These are phyloP conservation scores for Ditylenchus dipsaci DNA, from an alignment of 1,140 invertebrate species.

Conservation along the genomic window DNA sequence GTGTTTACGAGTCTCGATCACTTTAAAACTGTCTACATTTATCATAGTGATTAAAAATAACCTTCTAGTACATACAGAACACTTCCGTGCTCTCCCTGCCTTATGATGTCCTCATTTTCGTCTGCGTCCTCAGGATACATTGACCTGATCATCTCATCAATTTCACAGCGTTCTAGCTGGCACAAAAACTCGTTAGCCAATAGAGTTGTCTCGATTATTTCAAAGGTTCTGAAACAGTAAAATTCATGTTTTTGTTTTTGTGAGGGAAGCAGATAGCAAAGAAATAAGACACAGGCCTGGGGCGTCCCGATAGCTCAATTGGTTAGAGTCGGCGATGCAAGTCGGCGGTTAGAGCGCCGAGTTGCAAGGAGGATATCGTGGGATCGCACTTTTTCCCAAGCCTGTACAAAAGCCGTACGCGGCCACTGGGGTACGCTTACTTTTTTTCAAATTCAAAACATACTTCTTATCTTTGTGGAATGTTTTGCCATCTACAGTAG, in stretches of 20 bases:
- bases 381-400: no score
- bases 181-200: constrained; percentile 44
- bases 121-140: constrained; percentile 53
- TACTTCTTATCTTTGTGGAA: constrained; percentile 39
- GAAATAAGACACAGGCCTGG: no score
- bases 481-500: constrained; percentile 10
- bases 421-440: no score
- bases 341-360: background rate
- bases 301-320: constrained; percentile 27
- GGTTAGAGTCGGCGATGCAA: constrained; percentile 17
- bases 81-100: constrained; percentile 92
- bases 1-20: no score
- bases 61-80: constrained; percentile 97
- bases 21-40: no score
- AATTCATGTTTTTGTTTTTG: constrained; percentile 15
- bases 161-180: constrained; percentile 36
- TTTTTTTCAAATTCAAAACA: constrained; percentile 1
- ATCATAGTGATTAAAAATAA: no score
- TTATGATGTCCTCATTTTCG: constrained; percentile 79
- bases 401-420: no score
- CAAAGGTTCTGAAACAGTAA: constrained; percentile 35
- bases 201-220: constrained; percentile 38
- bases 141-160: constrained; percentile 40
- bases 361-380: no score
- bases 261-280: no score